Conservation (phyloP, 2,797 vertebrate species). For the Phataginus tricuspis region DNA sequence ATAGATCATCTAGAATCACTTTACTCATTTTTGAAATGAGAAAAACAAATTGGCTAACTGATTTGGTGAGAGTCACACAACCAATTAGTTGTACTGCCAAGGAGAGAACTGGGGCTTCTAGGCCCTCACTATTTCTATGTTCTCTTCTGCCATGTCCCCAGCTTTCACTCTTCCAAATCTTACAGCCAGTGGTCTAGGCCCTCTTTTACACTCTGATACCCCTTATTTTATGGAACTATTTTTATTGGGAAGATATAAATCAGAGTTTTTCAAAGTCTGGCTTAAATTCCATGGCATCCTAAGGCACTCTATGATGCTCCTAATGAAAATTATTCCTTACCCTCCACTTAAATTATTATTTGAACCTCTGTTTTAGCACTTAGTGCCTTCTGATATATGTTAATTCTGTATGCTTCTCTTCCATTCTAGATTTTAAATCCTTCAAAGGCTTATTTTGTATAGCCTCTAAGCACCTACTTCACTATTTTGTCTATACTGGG, state of each 20-base stretch:
- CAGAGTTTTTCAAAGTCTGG: not conserved
- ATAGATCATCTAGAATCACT: not conserved
- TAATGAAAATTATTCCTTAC: not conserved
- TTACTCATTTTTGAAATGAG: not conserved
- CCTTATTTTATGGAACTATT: not conserved
- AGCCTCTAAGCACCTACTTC: not conserved
- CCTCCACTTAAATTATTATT: not conserved
- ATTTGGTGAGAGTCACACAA: not conserved
- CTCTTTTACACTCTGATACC: not conserved
- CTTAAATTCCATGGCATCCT: not conserved
- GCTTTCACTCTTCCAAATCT: not conserved
- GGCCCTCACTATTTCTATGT: not conserved
- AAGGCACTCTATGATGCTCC: not conserved
- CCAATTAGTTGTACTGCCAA: not conserved
- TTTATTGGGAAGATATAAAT: not conserved
- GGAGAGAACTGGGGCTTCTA: not conserved
- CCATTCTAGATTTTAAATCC: not conserved
- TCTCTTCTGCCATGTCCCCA: not conserved
- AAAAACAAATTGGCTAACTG: not conserved
- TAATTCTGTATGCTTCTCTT: not conserved
- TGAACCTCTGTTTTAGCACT: not conserved
- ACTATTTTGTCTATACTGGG: not conserved
- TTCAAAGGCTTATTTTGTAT: not conserved
- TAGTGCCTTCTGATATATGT: not conserved
- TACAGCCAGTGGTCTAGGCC: not conserved